Percentiles rank a stretch among this genome's conserved stretches.
These are phyloP conservation scores for Phortica magna DNA, from an alignment of 2,888 invertebrate species.

Conservation along the genomic window DNA sequence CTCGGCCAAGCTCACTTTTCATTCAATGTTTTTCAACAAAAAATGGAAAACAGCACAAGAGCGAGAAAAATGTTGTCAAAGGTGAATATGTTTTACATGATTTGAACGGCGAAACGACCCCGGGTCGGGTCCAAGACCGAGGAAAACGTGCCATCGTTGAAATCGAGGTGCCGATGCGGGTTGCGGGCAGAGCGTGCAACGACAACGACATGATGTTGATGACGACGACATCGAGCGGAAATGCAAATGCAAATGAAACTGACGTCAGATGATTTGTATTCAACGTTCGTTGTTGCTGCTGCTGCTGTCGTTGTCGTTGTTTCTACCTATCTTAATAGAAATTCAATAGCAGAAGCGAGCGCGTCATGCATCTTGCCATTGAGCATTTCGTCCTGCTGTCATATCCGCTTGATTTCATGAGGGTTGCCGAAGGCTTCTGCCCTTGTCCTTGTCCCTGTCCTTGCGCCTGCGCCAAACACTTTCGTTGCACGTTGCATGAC, in stretches of 20 bases:
- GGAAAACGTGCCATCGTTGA: neutral
- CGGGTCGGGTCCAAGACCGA: constrained; percentile 25
- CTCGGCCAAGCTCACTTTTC: too few species aligned
- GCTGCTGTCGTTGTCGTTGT: neutral
- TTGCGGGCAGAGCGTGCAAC: constrained; percentile 31
- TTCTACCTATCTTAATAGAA: too few species aligned
- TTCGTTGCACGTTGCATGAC: constrained; percentile 4
- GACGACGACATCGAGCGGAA: constrained; percentile 60
- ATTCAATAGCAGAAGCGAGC: neutral
- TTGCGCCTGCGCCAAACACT: constrained; percentile 29
- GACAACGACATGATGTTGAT: neutral
- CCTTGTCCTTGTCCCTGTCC: neutral
- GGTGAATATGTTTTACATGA: constrained; percentile 67
- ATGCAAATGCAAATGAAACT: constrained; percentile 76
- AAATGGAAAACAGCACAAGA: neutral
- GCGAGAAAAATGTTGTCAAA: constrained; percentile 53
- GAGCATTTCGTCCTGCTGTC: neutral
- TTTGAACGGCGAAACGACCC: constrained; percentile 59
- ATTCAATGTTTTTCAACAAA: too few species aligned
- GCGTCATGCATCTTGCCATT: neutral
- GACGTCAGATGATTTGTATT: constrained; percentile 55
- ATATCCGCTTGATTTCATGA: constrained; percentile 29
- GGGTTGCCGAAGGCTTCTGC: constrained; percentile 47
- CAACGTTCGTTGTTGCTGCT: constrained; percentile 3
- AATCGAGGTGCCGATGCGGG: constrained; percentile 27